Conservation (phyloP, 2,888 invertebrate species). For the Platycnemis pennipes region DNA sequence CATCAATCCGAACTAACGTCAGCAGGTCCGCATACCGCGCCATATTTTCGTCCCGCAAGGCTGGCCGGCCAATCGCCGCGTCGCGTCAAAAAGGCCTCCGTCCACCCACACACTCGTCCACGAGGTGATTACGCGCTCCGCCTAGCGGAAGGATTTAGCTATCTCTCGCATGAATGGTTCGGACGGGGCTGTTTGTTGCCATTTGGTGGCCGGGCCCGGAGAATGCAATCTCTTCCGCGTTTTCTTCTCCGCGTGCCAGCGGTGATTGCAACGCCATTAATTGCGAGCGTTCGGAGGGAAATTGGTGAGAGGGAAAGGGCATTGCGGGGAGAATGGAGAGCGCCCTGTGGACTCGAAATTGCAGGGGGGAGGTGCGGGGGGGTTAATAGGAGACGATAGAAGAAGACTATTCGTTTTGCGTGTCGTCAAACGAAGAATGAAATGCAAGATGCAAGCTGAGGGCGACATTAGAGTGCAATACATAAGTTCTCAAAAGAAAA, state of each 20-base stretch:
- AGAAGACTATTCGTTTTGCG: background rate
- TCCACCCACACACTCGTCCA: background rate
- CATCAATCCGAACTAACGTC: slow-evolving; percentile 38
- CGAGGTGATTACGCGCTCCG: slow-evolving; percentile 65
- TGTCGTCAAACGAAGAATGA: background rate
- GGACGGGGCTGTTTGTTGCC: slow-evolving; percentile 48
- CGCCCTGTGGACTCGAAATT: background rate
- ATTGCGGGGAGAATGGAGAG: background rate
- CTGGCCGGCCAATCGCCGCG: slow-evolving; percentile 33
- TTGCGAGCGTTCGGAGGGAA: background rate
- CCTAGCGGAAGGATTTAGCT: slow-evolving; percentile 65
- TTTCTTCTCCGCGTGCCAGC: slow-evolving; percentile 51
- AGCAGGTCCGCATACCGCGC: slow-evolving; percentile 24
- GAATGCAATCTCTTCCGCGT: slow-evolving; percentile 52
- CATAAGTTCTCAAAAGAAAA: no score
- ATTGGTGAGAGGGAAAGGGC: background rate
- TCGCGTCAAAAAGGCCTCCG: slow-evolving; percentile 52
- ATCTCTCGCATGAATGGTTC: slow-evolving; percentile 59
- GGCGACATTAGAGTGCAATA: background rate
- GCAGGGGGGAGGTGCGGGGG: background rate
- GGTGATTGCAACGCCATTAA: slow-evolving; percentile 46
- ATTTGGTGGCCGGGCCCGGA: slow-evolving; percentile 14
- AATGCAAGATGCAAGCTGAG: background rate
- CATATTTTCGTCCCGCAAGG: background rate
- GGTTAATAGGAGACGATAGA: no score